Percentiles rank a stretch among this genome's conserved stretches.
phyloP scores from a whole-genome alignment of 2,797 vertebrate species.

The Ispidina picta region DNA sequence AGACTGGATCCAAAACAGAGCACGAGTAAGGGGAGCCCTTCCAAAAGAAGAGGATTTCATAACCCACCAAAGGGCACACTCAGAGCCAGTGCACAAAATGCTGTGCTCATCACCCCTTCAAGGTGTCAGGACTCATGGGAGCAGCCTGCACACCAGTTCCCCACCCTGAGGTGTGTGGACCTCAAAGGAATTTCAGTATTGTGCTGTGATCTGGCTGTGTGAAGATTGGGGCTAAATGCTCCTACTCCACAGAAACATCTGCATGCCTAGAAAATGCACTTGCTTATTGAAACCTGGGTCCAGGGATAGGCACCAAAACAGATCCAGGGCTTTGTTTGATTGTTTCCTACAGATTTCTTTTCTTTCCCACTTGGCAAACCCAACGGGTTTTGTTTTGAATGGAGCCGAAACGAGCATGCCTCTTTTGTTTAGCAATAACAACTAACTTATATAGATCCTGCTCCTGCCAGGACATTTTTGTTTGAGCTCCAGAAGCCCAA shows the following conservation, averaged over 20 bases:
- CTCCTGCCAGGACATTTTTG: constrained; percentile 55
- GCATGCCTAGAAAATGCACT: constrained; percentile 9
- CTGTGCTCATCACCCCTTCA: not conserved
- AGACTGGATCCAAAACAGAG: not conserved
- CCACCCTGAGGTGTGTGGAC: not conserved
- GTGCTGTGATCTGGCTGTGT: not conserved
- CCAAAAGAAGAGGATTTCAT: not conserved
- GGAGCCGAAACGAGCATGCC: not conserved
- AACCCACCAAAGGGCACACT: not conserved
- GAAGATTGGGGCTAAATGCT: rapidly evolving
- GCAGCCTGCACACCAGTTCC: not conserved
- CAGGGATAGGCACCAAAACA: constrained; percentile 3
- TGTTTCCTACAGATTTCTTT: constrained; percentile 13
- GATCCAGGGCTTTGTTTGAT: not conserved
- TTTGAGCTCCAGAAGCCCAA: constrained; percentile 5
- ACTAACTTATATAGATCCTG: constrained; percentile 38
- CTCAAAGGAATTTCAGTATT: not conserved
- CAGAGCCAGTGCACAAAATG: not conserved
- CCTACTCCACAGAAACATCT: not conserved
- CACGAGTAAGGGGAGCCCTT: not conserved
- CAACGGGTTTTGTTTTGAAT: constrained; percentile 41
- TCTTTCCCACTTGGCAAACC: constrained; percentile 32
- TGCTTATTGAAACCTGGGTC: constrained; percentile 1
- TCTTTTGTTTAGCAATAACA: constrained; percentile 61
- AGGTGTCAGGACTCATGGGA: not conserved